Evolutionary conservation across 92 coral and sea anemone species (phyloP).

Genomic region (Parazoanthus swiftii): DNA sequence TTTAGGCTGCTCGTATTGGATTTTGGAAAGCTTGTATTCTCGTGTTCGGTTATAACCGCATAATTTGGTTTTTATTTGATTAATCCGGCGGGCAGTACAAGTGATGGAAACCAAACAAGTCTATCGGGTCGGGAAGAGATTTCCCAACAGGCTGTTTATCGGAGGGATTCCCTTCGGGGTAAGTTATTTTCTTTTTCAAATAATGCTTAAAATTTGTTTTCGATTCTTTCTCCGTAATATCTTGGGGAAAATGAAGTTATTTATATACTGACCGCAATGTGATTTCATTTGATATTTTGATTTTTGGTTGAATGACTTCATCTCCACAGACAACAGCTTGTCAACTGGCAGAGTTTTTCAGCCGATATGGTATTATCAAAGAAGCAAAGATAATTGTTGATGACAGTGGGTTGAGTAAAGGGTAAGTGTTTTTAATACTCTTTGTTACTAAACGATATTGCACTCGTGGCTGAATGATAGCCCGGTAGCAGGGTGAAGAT

Average conservation of each 20-base stretch:
- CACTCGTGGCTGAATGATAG: no score
- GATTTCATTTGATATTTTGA: background rate
- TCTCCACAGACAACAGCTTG: no score
- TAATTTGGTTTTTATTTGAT: background rate
- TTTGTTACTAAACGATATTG: no score
- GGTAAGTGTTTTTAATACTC: no score
- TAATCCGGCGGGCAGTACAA: background rate
- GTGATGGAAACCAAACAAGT: background rate
- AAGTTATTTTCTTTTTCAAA: constrained; percentile 31
- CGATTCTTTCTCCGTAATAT: background rate
- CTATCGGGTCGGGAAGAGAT: constrained; percentile 74
- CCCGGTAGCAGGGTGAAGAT: no score
- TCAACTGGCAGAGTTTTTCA: no score
- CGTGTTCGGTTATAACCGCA: no score
- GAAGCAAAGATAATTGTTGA: no score
- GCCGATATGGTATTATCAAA: no score
- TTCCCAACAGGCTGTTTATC: constrained; percentile 78
- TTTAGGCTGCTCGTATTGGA: background rate
- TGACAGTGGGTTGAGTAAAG: no score
- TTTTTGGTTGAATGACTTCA: background rate
- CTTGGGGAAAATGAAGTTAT: no score
- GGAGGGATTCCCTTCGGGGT: constrained; percentile 84
- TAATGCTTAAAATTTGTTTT: no score
- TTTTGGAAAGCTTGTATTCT: background rate
- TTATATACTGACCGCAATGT: background rate